A percentile compares a stretch with the other conserved stretches of the same genome.
phyloP scores from a whole-genome alignment of 23 tunicate genomes.

The Aplidium turbinatum region DNA sequence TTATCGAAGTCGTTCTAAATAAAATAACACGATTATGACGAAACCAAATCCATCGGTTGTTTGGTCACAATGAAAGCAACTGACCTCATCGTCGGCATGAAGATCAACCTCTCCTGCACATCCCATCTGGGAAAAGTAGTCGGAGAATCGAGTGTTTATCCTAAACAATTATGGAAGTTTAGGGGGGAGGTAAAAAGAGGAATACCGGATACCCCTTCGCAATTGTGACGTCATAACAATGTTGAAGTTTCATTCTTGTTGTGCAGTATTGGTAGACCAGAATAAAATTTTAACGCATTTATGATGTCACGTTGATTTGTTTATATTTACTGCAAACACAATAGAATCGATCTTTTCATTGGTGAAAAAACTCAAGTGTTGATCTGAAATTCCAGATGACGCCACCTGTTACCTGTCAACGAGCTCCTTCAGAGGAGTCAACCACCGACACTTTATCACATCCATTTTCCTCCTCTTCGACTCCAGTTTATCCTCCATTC shows the following conservation, averaged over 20 bases:
- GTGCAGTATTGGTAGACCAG: no score
- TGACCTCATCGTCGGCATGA: constrained; percentile 67
- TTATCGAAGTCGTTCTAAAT: constrained; percentile 76
- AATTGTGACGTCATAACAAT: no score
- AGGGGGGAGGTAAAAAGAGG: background rate
- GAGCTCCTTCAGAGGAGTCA: constrained; percentile 45
- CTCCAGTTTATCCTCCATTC: constrained; percentile 16
- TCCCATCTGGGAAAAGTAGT: constrained; percentile 78
- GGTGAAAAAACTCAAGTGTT: no score
- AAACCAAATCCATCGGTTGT: background rate
- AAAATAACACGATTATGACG: background rate
- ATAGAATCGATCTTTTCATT: no score
- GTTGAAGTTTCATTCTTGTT: background rate
- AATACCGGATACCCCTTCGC: background rate
- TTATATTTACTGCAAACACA: no score
- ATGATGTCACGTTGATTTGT: no score
- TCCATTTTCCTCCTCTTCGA: constrained; percentile 46
- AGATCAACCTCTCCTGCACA: constrained; percentile 92
- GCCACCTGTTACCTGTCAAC: constrained; percentile 43
- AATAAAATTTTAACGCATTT: no score
- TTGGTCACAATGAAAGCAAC: background rate
- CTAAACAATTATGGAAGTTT: no score
- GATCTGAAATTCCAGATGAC: background rate
- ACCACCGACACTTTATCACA: constrained; percentile 57
- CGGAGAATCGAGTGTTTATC: constrained; percentile 67